Percentiles rank a stretch among this genome's conserved stretches.
Evolutionary conservation across 2,797 vertebrate genomes (phyloP).

Genomic region (Phaenicophaeus curvirostris): DNA sequence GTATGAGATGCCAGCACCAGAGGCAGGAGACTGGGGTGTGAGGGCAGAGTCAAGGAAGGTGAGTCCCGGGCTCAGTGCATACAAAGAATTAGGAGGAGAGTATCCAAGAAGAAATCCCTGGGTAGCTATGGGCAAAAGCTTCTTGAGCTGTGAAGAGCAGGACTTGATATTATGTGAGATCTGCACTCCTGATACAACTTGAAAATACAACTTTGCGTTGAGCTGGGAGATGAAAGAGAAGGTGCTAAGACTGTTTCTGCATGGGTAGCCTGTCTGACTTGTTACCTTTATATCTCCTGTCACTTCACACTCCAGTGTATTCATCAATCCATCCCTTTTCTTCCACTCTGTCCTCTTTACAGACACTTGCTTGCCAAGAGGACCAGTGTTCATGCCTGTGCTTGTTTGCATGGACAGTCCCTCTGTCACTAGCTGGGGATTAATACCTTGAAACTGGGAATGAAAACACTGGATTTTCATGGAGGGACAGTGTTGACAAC

Average conservation of each 20-base stretch:
- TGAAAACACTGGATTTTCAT: background rate
- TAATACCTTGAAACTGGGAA: background rate
- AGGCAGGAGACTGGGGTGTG: background rate
- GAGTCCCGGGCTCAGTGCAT: background rate
- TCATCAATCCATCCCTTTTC: background rate
- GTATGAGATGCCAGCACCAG: background rate
- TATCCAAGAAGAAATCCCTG: background rate
- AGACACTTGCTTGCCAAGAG: background rate
- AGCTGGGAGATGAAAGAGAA: background rate
- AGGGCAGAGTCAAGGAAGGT: background rate
- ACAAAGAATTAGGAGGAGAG: background rate
- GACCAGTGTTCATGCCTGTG: accelerated
- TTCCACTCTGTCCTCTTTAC: background rate
- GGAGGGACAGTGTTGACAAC: background rate
- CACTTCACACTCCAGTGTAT: background rate
- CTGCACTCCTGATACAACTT: background rate
- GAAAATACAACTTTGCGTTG: background rate
- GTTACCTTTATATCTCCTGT: background rate
- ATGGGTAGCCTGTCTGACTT: background rate
- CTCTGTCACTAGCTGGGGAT: background rate
- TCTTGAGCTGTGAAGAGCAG: background rate
- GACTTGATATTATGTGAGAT: background rate
- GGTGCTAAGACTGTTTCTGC: background rate
- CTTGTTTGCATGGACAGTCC: background rate
- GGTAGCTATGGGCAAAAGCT: background rate